Base-by-base conservation (phyloP, 2,888 invertebrate species). In the Lasioglossum zephyrum region DNA sequence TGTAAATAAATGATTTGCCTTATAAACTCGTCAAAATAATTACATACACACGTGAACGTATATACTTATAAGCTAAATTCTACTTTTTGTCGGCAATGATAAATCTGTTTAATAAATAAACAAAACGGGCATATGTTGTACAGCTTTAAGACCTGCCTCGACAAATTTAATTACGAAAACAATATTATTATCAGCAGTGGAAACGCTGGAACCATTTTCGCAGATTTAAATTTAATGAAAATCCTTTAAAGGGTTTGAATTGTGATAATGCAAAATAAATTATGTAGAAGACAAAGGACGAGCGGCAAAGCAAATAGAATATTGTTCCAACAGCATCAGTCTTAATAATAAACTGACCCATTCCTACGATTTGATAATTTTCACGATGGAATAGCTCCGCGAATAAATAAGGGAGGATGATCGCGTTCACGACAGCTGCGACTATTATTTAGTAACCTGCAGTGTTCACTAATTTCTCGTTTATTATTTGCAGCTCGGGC, bases 401-500 rank as follows among this genome's bases (percentile, higher is more conserved):
- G 16, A 16, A 44, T 60, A 44, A 77, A 60, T 39, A 39, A 39
- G 41, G 13, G n/a, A 39, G 39, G n/a, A 83, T 75, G 60, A 77
- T 11, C 18, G 31, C 26, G 11, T 44, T 63, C 16, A 13, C 26
- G 44, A 70, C 47, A 75, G 2, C 63, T 6, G 53, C 26, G 4
- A 73, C 36, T 66, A 82, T 84, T 72, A 84, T 73, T 77, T 66
- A 57, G 26, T 41, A 31, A 31, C 39, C 9, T 53, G 13, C n/a
- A 44, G 73, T 41, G 60, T 47, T 76, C 79, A 13, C 44, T 41
- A 49, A 60, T 73, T 39, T 49, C 74, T 77, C 75, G 70, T 2
- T 77, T 85, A 72, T 85, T 81, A 81, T 80, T 85, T 57, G 57
- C 53, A 73, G 31, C 47, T 41, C 63, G 39, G 36, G 60, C 69